Base-by-base conservation (phyloP, 2,888 invertebrate genomes). In the Phortica okadai region DNA sequence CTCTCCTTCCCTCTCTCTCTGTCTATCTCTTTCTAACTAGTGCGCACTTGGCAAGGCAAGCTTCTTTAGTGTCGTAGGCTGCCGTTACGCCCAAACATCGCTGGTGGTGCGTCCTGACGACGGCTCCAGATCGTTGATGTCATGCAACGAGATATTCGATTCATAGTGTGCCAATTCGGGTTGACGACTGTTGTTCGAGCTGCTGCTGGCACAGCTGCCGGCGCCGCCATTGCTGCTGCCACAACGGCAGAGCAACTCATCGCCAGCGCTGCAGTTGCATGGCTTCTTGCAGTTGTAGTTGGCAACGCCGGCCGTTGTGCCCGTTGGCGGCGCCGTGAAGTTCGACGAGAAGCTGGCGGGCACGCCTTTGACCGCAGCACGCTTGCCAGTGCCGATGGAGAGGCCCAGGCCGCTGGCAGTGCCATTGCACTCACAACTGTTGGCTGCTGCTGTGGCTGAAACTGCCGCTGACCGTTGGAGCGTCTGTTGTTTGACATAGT, bases 291-390 rank as follows among this genome's bases (percentile, higher is more conserved):
- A 90, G 74, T 90, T 90, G 77, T 90, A 90, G 54, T 86, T 86
- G 54, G 79, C 83, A 6, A 79, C 76, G 21, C 78, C 76, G 16
- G 78, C 75, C 33, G 80, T 75, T 33, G 73, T 69, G 7, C 76
- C 78, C 0, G 82, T 73, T 1, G 73, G 80, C 0, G 84, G 87
- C 45, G 89, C 82, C 45, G 89, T 88, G 81, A 90, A 91, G 78
- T 91, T 91, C n/a, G 90, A 90, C 74, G 90, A 89, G 64, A 90
- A 91, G 76, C 90, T 89, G 74, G 88, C 82, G 58, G 90, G 90
- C 77, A 91, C 76, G 14, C 80, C 78, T 69, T 80, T 82, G 67
- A 21, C 77, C 14, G 75, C 62, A 11, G 41, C 16, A 1, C 74
- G 21, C 81, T 41, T 1, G 74, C 76, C 25, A 79, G 76, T 72